These are phyloP conservation scores for Oriolus oriolus DNA, from an alignment of 2,113 vertebrate genomes.

Conservation along the genomic window DNA sequence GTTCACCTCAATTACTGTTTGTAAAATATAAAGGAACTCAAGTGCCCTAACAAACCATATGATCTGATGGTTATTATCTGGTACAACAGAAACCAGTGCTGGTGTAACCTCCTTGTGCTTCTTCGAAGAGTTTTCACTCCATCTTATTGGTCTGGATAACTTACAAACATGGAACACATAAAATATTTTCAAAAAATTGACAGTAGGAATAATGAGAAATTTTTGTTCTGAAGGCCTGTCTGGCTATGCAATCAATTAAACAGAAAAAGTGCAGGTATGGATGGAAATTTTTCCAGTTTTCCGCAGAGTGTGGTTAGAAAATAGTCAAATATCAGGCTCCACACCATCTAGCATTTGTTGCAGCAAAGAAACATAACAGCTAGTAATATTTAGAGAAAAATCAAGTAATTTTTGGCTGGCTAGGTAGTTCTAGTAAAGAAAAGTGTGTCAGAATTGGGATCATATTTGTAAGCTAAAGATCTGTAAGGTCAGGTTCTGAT, in stretches of 20 bases:
- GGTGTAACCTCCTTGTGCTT: neutral
- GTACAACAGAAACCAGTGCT: neutral
- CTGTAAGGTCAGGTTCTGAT: neutral
- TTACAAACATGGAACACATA: neutral
- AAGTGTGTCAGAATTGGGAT: neutral
- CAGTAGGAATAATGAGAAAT: neutral
- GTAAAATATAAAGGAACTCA: neutral
- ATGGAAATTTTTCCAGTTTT: neutral
- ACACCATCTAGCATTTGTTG: neutral
- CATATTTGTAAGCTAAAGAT: neutral
- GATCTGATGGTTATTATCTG: neutral
- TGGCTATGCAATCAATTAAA: neutral
- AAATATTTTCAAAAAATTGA: neutral
- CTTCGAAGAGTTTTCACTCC: neutral
- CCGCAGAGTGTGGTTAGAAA: neutral
- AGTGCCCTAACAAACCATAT: neutral
- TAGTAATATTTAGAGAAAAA: neutral
- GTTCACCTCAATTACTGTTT: neutral
- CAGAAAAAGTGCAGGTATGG: neutral
- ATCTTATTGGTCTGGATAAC: neutral
- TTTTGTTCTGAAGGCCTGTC: neutral
- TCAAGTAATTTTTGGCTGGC: neutral
- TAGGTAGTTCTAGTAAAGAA: neutral
- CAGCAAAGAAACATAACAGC: neutral
- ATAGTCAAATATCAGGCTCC: neutral